Evolutionary conservation across 2,888 invertebrate genomes (phyloP), one percentile per base, ranked within the genome.

Genomic region (Acleris literana): DNA sequence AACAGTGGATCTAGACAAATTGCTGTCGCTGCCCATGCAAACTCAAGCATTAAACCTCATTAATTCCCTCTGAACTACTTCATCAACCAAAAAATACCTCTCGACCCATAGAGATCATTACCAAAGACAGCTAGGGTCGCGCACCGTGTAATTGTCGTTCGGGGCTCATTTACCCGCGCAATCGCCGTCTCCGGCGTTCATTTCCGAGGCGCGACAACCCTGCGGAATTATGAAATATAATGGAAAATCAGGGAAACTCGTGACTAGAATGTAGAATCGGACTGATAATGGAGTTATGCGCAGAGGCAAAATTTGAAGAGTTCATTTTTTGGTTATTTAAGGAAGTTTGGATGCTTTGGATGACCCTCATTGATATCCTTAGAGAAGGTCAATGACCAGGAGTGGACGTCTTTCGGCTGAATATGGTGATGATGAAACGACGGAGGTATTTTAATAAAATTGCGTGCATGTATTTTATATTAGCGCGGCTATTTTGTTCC

Each of bases 161-260:
- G n/a, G 11, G 57, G 25, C 57, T 57, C 57, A 57, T 57, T 57
- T 57, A 57, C 22, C 46, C 25, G 33, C 33, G 33, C 29, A 49
- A 49, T 58, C 57, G 57, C 58, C 48, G 58, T 49, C 58, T 18
- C 48, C 58, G 58, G 48, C 48, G 48, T 18, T 49, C 46, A 57
- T 57, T 57, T 57, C 57, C 57, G 57, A n/a, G 56, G 56, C 17
- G 43, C 39, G 39, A 25, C 56, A 57, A 29, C 49, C 58, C 58
- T 59, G 9, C 56, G 25, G 58, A 59, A 59, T 59, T 59, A 59
- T 59, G 58, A 49, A 49, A 49, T 25, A 57, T 58, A 58, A 58
- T 49, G 58, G 58, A 58, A 49, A 59, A 49, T 49, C 49, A 59
- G 49, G 58, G 58, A 13, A 16, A 1, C 18, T 13, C 49, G 58